phyloP scores from a whole-genome alignment of 2,113 vertebrate species.

The Kryptolebias marmoratus region DNA sequence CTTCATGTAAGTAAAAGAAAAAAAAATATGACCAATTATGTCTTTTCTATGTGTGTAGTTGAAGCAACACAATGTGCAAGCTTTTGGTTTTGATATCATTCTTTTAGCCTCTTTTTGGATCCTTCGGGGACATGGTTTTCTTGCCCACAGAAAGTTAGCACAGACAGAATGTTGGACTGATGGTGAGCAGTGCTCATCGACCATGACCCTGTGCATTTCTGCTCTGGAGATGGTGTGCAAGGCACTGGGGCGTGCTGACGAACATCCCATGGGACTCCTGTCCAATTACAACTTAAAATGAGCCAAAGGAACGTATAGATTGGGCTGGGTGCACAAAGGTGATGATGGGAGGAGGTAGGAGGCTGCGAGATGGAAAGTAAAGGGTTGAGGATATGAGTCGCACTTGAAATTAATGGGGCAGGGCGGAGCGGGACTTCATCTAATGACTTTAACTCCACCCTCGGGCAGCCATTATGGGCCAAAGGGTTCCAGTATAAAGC shows the following conservation, averaged over 20 bases:
- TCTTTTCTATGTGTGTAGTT: background rate
- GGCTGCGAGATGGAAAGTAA: constrained; percentile 36
- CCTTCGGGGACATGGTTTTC: constrained; percentile 14
- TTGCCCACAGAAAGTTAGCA: constrained; percentile 42
- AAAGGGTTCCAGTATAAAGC: constrained; percentile 20
- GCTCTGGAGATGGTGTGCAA: constrained; percentile 53
- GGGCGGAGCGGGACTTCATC: constrained; percentile 53
- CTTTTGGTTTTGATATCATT: background rate
- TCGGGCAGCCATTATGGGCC: constrained; percentile 51
- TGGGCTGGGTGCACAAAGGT: constrained; percentile 63
- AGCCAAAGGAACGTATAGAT: constrained; percentile 64
- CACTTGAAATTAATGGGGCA: constrained; percentile 76
- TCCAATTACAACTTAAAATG: constrained; percentile 81
- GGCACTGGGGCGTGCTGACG: constrained; percentile 68
- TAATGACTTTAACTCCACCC: constrained; percentile 61
- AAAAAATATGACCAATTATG: too few relatives aligned
- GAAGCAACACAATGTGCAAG: background rate
- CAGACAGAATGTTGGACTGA: constrained; percentile 42
- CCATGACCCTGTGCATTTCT: constrained; percentile 49
- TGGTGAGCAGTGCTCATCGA: constrained; percentile 61
- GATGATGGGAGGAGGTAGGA: constrained; percentile 48
- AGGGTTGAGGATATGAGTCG: constrained; percentile 54
- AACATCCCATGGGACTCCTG: constrained; percentile 62
- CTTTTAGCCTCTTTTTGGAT: background rate
- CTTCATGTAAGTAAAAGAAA: too few relatives aligned